Evolutionary conservation across 2,113 vertebrate species (phyloP).

Genomic region (Charadrius vociferus): DNA sequence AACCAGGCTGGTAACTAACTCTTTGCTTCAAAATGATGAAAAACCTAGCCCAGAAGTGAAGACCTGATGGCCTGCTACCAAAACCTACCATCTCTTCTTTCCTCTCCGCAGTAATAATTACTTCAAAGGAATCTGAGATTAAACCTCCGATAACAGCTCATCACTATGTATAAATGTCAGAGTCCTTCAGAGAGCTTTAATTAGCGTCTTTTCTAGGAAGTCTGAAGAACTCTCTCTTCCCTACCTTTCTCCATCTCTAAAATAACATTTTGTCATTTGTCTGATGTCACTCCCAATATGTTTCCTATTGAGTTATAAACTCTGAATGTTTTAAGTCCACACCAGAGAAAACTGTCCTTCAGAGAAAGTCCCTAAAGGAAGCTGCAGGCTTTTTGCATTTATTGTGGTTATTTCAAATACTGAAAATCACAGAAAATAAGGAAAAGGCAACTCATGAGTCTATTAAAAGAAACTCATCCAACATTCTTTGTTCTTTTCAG

Average conservation of each 20-base stretch:
- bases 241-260: background rate
- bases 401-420: background rate
- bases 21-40: background rate
- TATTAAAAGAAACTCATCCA: background rate
- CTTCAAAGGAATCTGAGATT: background rate
- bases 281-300: background rate
- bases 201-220: background rate
- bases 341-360: background rate
- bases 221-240: background rate
- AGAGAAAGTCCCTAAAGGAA: background rate
- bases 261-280: background rate
- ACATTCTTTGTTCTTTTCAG: background rate
- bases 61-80: background rate
- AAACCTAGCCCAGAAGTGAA: background rate
- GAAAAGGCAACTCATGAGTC: background rate
- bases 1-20: background rate
- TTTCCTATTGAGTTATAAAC: background rate
- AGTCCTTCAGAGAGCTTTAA: background rate
- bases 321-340: background rate
- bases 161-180: background rate
- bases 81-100: background rate
- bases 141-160: background rate
- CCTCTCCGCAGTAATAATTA: background rate
- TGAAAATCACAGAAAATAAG: background rate
- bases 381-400: background rate